Conservation (phyloP, 2,113 vertebrate genomes). For the Ophthalmolycus amberensis region DNA sequence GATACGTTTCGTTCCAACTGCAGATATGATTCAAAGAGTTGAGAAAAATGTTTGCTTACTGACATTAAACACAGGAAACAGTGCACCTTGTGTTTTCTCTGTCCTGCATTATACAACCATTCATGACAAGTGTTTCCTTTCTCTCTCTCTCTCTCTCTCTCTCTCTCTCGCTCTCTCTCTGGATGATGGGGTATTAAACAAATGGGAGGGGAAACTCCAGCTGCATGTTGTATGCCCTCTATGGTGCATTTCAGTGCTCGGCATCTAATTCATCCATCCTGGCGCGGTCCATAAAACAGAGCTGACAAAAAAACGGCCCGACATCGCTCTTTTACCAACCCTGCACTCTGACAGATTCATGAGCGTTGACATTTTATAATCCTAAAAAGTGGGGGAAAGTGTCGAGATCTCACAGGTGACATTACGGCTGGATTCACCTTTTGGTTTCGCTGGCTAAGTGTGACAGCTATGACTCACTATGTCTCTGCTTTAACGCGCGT, state of each 20-base stretch:
- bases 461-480: constrained; percentile 39
- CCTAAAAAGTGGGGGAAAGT: constrained; percentile 30
- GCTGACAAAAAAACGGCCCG: constrained; percentile 2
- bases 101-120: background rate
- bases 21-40: background rate
- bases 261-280: constrained; percentile 14
- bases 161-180: background rate
- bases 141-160: background rate
- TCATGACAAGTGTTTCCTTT: constrained; percentile 16
- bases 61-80: background rate
- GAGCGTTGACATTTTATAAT: background rate
- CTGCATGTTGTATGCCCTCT: constrained; percentile 9
- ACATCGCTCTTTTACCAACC: constrained; percentile 3
- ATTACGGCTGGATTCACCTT: constrained; percentile 31
- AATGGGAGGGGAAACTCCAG: constrained; percentile 31
- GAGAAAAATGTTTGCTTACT: background rate
- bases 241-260: constrained; percentile 25
- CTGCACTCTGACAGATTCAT: constrained; percentile 20
- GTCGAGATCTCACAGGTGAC: constrained; percentile 34
- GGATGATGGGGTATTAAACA: constrained; percentile 47
- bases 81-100: constrained; percentile 8
- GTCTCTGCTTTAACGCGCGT: constrained; percentile 8
- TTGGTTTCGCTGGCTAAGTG: constrained; percentile 15
- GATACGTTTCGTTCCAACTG: background rate
- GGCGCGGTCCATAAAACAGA: background rate